A percentile compares a stretch with the other conserved stretches of the same genome.
phyloP scores from a whole-genome alignment of 2,113 vertebrate species.

The Solenodon paradoxus region DNA sequence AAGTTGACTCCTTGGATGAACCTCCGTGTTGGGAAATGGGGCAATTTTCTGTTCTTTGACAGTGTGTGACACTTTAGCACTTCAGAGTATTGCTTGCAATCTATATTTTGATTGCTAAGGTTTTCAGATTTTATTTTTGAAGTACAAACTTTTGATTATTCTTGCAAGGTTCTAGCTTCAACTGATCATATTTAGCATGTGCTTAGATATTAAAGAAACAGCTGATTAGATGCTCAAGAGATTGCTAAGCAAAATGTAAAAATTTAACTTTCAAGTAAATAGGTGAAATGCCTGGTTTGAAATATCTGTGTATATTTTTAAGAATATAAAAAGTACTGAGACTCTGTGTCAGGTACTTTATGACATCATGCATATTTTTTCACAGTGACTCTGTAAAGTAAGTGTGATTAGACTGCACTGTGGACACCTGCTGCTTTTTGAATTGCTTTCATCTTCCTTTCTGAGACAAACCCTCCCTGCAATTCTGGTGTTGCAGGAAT shows the following conservation, averaged over 20 bases:
- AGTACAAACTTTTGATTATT: conserved; percentile 92
- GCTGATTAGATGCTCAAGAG: background rate
- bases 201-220: background rate
- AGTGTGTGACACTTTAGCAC: conserved; percentile 93
- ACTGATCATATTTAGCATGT: conserved; percentile 79
- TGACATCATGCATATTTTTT: background rate
- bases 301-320: background rate
- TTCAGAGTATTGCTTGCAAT: conserved; percentile 93
- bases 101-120: conserved; percentile 94
- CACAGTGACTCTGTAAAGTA: background rate
- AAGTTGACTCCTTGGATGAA: background rate
- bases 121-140: conserved; percentile 94
- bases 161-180: conserved; percentile 94
- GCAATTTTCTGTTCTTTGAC: conserved; percentile 94
- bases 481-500: background rate
- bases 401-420: background rate
- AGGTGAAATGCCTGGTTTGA: background rate
- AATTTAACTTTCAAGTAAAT: background rate
- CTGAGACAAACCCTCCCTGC: background rate
- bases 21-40: conserved; percentile 90
- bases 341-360: background rate
- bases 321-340: background rate
- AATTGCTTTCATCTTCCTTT: background rate
- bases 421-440: background rate
- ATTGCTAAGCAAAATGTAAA: background rate